These are phyloP conservation scores for Luperina testacea DNA, from an alignment of 2,888 invertebrate genomes.

Conservation along the genomic window DNA sequence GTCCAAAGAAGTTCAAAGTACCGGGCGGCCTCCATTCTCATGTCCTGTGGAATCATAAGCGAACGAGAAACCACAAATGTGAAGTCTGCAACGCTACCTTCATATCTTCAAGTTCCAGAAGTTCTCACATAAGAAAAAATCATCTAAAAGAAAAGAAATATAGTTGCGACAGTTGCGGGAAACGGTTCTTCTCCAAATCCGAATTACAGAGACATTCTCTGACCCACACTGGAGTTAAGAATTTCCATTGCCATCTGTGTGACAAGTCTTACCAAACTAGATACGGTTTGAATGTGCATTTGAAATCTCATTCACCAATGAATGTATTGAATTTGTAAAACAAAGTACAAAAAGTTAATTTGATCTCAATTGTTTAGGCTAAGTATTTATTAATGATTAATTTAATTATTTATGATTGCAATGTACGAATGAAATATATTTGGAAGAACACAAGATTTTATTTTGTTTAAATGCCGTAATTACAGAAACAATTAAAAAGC, in stretches of 20 bases:
- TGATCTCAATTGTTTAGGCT: slow-evolving; percentile 67
- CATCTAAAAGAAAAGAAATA: slow-evolving; percentile 88
- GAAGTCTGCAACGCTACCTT: slow-evolving; percentile 87
- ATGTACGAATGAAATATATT: neutral
- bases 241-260: slow-evolving; percentile 87
- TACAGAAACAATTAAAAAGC: neutral
- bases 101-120: slow-evolving; percentile 85
- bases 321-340: slow-evolving; percentile 73
- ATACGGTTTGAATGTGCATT: slow-evolving; percentile 87
- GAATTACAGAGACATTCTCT: slow-evolving; percentile 85
- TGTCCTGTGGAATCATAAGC: slow-evolving; percentile 86
- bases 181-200: slow-evolving; percentile 86
- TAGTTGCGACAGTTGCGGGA: slow-evolving; percentile 85
- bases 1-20: slow-evolving; percentile 88
- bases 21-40: slow-evolving; percentile 86
- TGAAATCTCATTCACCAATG: slow-evolving; percentile 83
- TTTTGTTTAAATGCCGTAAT: neutral
- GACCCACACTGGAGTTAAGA: slow-evolving; percentile 87
- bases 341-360: slow-evolving; percentile 60
- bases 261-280: slow-evolving; percentile 88
- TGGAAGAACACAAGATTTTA: neutral
- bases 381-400: slow-evolving; percentile 42
- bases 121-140: slow-evolving; percentile 86
- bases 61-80: slow-evolving; percentile 86
- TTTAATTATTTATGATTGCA: slow-evolving; percentile 25